These are phyloP conservation scores for Pachliopta kotzebuea DNA, from an alignment of 2,888 invertebrate species.

Conservation along the genomic window DNA sequence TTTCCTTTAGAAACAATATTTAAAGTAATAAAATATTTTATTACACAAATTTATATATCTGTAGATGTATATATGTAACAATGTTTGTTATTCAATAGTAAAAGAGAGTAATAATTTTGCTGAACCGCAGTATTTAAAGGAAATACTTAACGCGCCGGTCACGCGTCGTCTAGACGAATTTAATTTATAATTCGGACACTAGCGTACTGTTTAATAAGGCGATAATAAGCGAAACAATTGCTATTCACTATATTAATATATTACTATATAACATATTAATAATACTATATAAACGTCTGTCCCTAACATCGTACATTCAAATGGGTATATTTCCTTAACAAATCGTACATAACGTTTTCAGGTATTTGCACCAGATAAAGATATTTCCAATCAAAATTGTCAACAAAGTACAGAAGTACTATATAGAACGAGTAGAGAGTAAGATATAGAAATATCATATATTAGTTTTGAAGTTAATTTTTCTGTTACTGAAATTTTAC, in stretches of 20 bases:
- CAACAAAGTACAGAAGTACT: neutral
- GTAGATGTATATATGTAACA: too few relatives aligned
- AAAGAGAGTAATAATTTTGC: neutral
- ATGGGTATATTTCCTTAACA: conserved; percentile 43
- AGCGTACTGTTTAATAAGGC: conserved; percentile 22
- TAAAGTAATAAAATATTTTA: too few relatives aligned
- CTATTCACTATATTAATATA: conserved; percentile 20
- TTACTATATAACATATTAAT: conserved; percentile 5
- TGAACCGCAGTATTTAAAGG: neutral
- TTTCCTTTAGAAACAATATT: too few relatives aligned
- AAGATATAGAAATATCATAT: neutral
- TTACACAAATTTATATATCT: too few relatives aligned
- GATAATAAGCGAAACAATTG: conserved; percentile 29
- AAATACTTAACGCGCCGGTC: conserved; percentile 10
- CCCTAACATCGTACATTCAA: conserved; percentile 37
- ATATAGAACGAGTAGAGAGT: too few relatives aligned
- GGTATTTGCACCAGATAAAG: conserved; percentile 32
- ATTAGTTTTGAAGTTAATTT: too few relatives aligned
- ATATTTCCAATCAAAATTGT: conserved; percentile 3
- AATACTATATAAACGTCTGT: conserved; percentile 31
- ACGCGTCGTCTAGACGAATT: conserved; percentile 26
- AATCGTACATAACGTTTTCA: conserved; percentile 39
- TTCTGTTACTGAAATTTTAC: too few relatives aligned
- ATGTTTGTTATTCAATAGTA: neutral
- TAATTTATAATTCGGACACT: conserved; percentile 25